Evolutionary conservation across 2,113 vertebrate species (phyloP).

Genomic region (Myodes glareolus): DNA sequence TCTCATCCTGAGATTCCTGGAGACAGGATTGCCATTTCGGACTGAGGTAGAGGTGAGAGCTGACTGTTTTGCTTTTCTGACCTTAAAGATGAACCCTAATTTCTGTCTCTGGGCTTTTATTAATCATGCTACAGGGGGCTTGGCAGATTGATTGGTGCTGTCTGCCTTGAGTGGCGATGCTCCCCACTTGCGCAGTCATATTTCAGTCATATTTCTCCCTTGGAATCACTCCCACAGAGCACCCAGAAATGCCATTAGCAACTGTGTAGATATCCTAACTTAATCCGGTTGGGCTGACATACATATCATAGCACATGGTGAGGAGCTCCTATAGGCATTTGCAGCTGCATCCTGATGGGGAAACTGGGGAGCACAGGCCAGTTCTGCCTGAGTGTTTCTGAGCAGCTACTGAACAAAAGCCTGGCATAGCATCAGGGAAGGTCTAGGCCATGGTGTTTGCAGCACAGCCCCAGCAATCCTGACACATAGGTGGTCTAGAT

Average conservation of each 20-base stretch:
- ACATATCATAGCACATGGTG: background rate
- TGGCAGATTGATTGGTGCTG: no score
- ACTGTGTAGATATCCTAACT: background rate
- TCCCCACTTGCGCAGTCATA: background rate
- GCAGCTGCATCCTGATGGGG: background rate
- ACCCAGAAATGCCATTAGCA: background rate
- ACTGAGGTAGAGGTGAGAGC: no score
- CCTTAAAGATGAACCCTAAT: no score
- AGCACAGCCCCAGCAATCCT: background rate
- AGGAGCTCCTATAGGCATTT: background rate
- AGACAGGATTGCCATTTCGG: no score
- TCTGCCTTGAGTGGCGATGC: background rate
- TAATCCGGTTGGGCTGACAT: background rate
- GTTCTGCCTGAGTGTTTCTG: background rate
- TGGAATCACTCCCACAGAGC: background rate
- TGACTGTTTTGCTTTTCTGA: no score
- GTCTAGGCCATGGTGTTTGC: background rate
- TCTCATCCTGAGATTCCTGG: no score
- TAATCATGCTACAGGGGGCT: background rate
- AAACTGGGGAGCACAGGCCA: background rate
- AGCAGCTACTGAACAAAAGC: background rate
- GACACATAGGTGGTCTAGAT: background rate
- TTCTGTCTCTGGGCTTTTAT: no score
- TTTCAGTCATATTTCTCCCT: background rate
- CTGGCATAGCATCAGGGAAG: no score